Base-by-base conservation (phyloP, 2,797 vertebrate genomes). In the Meriones psammophilus region DNA sequence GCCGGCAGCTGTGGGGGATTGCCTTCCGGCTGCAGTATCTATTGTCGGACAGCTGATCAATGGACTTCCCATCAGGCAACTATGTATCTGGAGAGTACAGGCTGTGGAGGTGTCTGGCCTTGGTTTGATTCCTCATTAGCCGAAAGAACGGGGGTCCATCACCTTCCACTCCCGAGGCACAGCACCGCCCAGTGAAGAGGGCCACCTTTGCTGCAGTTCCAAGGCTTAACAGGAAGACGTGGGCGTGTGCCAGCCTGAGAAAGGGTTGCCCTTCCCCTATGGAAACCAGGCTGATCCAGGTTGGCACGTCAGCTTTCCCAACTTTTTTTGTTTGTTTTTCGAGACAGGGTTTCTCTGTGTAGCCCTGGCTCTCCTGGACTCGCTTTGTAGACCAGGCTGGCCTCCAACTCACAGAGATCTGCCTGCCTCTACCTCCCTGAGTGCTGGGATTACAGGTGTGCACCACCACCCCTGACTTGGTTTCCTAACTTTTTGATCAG, bases 401-500 rank as follows among this genome's bases (percentile, higher is more conserved):
- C 50, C 50, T 50, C 50, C 1, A 50, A 50, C 50, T 50, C 50
- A 50, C 50, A 1, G 50, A 50, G 50, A 50, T 50, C 50, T 50
- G 50, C 50, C 50, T 50, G 50, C 50, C 50, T 50, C 50, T 50
- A 9, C 50, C 50, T 50, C 50, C 50, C 50, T 8, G 50, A 50
- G 50, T 50, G 50, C 50, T 50, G 50, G 50, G 50, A 50, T 50
- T 10, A 50, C 50, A 50, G 50, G 50, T 50, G 50, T 50, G 50
- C 10, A 2, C 50, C 50, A 50, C 50, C 50, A 50, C 50, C 10
- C 8, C 50, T 50, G 50, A 10, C 50, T 50, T 50, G 5, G 68
- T 77, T 36, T 68, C 39, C 39, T 74, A 66, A 94, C 22, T 92
- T 94, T 85, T 84, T 62, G 10, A 76, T 84, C 17, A 15, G 84